Base-by-base conservation (phyloP, 2,797 vertebrate genomes). In the Melanotaenia trifasciata region DNA sequence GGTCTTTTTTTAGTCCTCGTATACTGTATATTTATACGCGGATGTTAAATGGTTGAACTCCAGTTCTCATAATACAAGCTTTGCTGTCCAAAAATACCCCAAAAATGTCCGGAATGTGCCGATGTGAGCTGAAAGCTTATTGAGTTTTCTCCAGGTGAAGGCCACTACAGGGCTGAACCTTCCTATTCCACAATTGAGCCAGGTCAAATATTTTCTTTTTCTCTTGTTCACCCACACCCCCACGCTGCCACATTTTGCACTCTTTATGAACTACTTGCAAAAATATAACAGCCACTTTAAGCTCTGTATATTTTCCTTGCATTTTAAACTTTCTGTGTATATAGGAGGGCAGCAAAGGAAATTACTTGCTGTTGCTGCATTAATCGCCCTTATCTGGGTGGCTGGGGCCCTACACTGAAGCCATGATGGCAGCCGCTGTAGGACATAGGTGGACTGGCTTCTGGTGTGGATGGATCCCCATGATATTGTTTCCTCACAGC, bases 181-280 rank as follows among this genome's bases (percentile, higher is more conserved):
- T 81, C 40, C 56, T 65, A 65, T 82, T 70, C 66, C 76, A 73
- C 67, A 61, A 62, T 75, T 16, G 54, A 75, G 60, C 65, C 60
- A 54, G 43, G 63, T 79, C 30, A 87, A 85, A 87, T 85, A 81
- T 88, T 92, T 26, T 2, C 35, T 87, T 87, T 69, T 78, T 76
- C 78, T 73, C 47, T 80, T 58, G 13, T 64, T 80, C 78, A 87
- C 61, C 66, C 63, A 77, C 72, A 47, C 63, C 79, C 73, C 22
- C 47, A 58, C 75, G 72, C 69, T 59, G 70, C 78, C 65, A 64
- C 54, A 69, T 78, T 74, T 64, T 64, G 13, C 28, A 51, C 56
- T 76, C 76, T 80, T 83, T 85, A 65, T 67, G 24, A 86, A 80
- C 71, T 50, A 7, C 64, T 76, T 80, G 53, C 51, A 76, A 77